These are phyloP conservation scores for Taurulus bubalis DNA, from an alignment of 2,113 vertebrate species.

Conservation along the genomic window DNA sequence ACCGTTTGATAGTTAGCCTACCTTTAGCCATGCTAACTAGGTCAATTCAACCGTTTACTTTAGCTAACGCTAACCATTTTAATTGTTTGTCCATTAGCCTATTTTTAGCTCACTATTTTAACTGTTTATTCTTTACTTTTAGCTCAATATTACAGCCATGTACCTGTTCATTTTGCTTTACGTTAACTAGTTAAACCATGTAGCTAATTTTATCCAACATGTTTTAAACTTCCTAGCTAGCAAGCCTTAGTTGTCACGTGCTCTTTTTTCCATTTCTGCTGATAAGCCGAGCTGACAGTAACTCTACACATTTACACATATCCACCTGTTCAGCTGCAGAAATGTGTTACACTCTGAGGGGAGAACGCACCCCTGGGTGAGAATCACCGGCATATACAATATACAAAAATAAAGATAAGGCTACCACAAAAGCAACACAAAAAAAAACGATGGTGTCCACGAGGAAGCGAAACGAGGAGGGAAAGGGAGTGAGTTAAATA, in stretches of 20 bases:
- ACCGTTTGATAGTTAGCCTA: not conserved
- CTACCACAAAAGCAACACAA: not conserved
- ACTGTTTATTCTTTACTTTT: not conserved
- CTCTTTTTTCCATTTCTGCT: not conserved
- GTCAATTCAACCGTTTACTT: not conserved
- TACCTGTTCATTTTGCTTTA: not conserved
- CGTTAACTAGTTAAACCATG: not conserved
- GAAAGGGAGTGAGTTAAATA: not conserved
- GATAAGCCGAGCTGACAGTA: not conserved
- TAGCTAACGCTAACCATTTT: not conserved
- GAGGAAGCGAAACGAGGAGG: too few relatives aligned
- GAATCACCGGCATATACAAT: not conserved
- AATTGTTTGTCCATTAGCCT: not conserved
- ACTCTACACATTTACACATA: not conserved
- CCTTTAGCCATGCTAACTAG: too few relatives aligned
- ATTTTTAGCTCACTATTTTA: not conserved
- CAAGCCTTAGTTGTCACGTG: not conserved
- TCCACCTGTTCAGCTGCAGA: not conserved
- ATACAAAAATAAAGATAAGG: not conserved
- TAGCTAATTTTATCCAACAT: too few relatives aligned
- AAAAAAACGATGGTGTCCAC: too few relatives aligned
- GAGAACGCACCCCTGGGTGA: not conserved
- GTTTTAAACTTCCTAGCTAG: not conserved
- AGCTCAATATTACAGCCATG: not conserved
- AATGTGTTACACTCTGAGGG: too few relatives aligned